Base-by-base conservation (phyloP, 2,888 invertebrate species). In the Spatulosminthurus flaviceps region DNA sequence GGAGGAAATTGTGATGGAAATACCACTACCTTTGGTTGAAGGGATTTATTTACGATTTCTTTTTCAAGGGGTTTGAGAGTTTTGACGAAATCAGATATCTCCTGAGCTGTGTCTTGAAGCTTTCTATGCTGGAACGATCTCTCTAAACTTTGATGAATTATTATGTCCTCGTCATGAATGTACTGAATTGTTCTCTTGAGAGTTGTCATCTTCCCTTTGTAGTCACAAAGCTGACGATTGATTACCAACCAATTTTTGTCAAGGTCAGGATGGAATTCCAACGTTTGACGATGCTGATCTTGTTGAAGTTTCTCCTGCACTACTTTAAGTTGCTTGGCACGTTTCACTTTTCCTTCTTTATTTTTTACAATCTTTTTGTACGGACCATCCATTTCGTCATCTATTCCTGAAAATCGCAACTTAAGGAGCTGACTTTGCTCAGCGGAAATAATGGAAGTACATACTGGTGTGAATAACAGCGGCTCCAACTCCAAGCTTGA, bases 91-190 rank as follows among this genome's bases (percentile, higher is more conserved):
- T 74, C 61, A n/a, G n/a, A 11, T n/a, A 28, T 61, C 19, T 74
- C 29, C 29, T 61, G 60, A 29, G 21, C 61, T 9, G 61, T 28
- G 16, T 74, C 74, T 28, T 74, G 24, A 2, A 74, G 61, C n/a
- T 43, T 26, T 61, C 24, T 16, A n/a, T 74, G 74, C 2, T 19
- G 74, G n/a, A 74, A n/a, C 1, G 74, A 61, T 16, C 34, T 26
- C 21, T 26, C 74, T 29, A 74, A 29, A 61, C 34, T 74, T 74
- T 74, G 61, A 60, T 74, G 74, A 13, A 74, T 61, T n/a, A 61
- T 61, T 2, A 74, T 74, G 19, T 60, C 61, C 1, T 28, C 5
- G 22, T 74, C 74, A 61, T 29, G 19, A n/a, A 29, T 61, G 61
- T 61, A 22, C 21, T 74, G 74, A 43, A 74, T 74, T 7, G 61